phyloP scores from a whole-genome alignment of 2,113 vertebrate species.

The Thalassarche chlororhynchos region DNA sequence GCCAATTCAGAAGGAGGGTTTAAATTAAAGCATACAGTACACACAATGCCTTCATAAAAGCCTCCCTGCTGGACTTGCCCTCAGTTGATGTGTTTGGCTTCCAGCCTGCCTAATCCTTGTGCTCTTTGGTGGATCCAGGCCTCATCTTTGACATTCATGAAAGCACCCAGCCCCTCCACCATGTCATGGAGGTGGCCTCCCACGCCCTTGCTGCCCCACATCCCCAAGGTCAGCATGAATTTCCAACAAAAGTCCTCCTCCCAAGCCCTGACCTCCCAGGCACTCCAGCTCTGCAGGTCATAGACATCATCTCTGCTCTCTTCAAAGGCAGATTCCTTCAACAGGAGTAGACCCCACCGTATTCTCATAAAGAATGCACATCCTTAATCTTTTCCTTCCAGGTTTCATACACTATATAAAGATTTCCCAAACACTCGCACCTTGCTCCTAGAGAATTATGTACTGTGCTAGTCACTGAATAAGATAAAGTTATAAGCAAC shows the following conservation, averaged over 20 bases:
- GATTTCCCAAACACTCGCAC: background rate
- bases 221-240: background rate
- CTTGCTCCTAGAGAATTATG: background rate
- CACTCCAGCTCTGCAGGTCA: background rate
- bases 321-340: background rate
- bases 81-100: background rate
- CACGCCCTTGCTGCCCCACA: background rate
- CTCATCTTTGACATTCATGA: background rate
- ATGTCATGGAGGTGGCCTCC: background rate
- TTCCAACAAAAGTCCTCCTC: background rate
- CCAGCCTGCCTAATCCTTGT: background rate
- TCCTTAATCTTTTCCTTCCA: background rate
- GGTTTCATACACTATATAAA: background rate
- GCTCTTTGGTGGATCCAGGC: background rate
- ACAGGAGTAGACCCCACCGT: background rate
- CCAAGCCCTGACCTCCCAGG: background rate
- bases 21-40: background rate
- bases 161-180: background rate
- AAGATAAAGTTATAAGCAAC: background rate
- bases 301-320: background rate
- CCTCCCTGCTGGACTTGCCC: background rate
- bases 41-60: background rate
- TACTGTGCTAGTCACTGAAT: background rate
- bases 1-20: background rate
- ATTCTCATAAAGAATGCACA: background rate